phyloP scores from a whole-genome alignment of 2,797 vertebrate species.

The Rhinichthys osculus region DNA sequence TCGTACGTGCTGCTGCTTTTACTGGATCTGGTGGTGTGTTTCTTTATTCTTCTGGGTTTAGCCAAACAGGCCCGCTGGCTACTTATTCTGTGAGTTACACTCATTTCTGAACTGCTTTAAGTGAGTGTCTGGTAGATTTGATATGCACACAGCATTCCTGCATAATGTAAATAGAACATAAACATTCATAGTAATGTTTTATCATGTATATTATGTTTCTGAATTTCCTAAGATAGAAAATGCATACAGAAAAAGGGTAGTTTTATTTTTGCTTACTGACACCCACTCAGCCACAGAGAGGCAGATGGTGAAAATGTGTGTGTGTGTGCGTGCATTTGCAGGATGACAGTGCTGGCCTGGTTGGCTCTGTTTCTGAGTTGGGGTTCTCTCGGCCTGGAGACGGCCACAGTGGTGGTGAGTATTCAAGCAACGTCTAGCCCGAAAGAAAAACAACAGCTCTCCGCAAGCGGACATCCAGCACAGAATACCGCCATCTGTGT shows the following conservation, averaged over 20 bases:
- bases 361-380: constrained; percentile 91
- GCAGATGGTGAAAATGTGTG: constrained; percentile 46
- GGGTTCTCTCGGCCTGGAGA: constrained; percentile 91
- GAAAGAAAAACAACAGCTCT: constrained; percentile 56
- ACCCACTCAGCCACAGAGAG: constrained; percentile 22
- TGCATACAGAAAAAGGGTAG: background rate
- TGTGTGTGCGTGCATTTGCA: constrained; percentile 64
- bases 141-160: background rate
- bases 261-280: constrained; percentile 35
- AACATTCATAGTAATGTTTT: background rate
- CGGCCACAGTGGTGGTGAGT: constrained; percentile 88
- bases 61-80: constrained; percentile 94
- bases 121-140: background rate
- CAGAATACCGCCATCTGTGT: constrained; percentile 63
- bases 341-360: constrained; percentile 90
- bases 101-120: background rate
- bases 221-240: background rate
- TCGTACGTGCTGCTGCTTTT: constrained; percentile 88
- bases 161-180: background rate
- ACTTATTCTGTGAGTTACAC: constrained; percentile 85
- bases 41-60: constrained; percentile 91
- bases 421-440: constrained; percentile 30
- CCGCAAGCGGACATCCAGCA: constrained; percentile 50
- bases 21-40: constrained; percentile 87
- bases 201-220: background rate